phyloP scores from a whole-genome alignment of 2,797 vertebrate genomes.

The Intellagama lesueurii region DNA sequence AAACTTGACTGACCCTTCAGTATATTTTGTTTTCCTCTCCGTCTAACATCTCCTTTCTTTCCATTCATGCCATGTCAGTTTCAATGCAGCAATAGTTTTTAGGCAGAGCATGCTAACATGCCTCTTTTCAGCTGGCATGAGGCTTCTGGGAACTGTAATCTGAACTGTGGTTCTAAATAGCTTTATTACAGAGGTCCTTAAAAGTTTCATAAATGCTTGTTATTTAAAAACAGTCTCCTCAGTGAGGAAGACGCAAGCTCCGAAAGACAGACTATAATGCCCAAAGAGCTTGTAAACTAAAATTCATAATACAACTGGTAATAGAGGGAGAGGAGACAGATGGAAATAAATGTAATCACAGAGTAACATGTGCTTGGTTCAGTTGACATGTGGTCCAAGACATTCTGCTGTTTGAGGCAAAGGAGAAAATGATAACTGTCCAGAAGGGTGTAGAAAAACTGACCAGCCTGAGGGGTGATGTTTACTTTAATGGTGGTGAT shows the following conservation, averaged over 20 bases:
- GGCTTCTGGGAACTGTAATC: too few relatives aligned
- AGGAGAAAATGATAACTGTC: neutral
- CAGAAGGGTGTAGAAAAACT: neutral
- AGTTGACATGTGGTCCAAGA: neutral
- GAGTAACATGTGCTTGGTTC: neutral
- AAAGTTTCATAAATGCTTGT: neutral
- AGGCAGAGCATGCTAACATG: too few relatives aligned
- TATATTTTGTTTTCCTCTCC: neutral
- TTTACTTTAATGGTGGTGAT: neutral
- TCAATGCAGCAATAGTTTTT: neutral
- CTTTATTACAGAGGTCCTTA: neutral
- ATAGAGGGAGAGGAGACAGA: too few relatives aligned
- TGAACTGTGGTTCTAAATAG: neutral
- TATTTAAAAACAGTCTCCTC: too few relatives aligned
- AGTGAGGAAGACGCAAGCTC: too few relatives aligned
- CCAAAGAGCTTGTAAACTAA: neutral
- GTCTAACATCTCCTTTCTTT: neutral
- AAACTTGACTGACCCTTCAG: neutral
- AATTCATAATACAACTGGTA: neutral
- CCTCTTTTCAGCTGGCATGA: too few relatives aligned
- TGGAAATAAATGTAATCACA: neutral
- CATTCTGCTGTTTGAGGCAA: neutral
- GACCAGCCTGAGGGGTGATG: neutral
- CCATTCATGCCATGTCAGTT: rapidly evolving
- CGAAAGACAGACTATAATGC: neutral